Evolutionary conservation across 2,888 invertebrate species (phyloP).

Genomic region (Troglohyphantes excavatus): DNA sequence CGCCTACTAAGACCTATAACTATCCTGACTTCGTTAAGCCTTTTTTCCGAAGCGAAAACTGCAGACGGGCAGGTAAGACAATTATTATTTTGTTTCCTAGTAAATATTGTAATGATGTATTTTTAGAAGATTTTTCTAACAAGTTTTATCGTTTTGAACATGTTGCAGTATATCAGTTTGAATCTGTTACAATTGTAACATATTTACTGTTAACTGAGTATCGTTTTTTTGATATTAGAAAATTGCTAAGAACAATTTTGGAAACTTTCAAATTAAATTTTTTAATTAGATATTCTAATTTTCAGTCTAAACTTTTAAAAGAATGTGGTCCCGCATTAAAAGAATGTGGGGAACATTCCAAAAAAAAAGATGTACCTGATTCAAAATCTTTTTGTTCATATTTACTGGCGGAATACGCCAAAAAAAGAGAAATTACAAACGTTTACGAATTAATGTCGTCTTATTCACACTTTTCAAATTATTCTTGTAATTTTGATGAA

Average conservation of each 20-base stretch:
- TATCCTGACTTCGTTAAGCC: not conserved
- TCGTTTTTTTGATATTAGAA: not conserved
- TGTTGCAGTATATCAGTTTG: not conserved
- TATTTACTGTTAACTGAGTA: not conserved
- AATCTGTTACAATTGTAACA: not conserved
- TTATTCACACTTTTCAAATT: not conserved
- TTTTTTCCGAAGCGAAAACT: not conserved
- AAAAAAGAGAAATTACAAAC: not conserved
- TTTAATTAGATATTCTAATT: not conserved
- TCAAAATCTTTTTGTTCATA: not conserved
- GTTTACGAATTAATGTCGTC: not conserved
- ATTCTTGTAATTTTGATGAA: not conserved
- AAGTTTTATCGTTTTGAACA: not conserved
- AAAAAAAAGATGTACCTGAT: not conserved
- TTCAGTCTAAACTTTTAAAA: not conserved
- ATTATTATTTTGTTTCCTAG: not conserved
- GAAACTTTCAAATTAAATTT: not conserved
- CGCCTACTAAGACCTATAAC: no score
- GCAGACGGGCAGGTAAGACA: not conserved
- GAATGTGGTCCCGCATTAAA: not conserved
- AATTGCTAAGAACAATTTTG: not conserved
- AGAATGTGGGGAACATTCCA: not conserved
- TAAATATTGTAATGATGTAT: not conserved
- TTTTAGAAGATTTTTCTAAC: not conserved
- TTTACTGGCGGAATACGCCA: not conserved